Base-by-base conservation (phyloP, 2,888 invertebrate genomes). In the Apamea monoglypha region DNA sequence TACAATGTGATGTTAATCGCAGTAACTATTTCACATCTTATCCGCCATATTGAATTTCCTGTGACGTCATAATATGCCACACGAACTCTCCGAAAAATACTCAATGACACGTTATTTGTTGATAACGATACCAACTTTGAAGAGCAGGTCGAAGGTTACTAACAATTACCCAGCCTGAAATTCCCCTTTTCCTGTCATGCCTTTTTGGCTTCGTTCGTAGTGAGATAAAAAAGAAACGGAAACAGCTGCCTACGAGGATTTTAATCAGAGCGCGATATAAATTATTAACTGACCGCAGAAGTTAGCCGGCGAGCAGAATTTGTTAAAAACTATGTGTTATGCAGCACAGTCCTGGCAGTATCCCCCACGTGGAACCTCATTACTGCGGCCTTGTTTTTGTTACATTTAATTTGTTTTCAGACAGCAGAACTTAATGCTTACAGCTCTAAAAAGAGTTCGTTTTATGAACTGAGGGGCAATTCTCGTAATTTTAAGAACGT, bases 221-320 rank as follows among this genome's bases (percentile, higher is more conserved):
- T 47, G 4, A n/a, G 36, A n/a, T 71, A 56, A 68, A 83, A 78
- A 81, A 72, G 12, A 66, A 77, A 59, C 12, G 18, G 36, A n/a
- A 59, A 63, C 56, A 61, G n/a, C 40, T 80, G 59, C 61, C 74
- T 63, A 16, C 7, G 66, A 81, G 81, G 53, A 71, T 85, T 85
- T 83, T 83, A 85, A 83, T 74, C 71, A 36, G 80, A 69, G 76
- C 59, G 29, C 68, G 40, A 80, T 74, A 76, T 85, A 80, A 85
- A 83, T 80, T 75, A 86, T 80, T 80, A 86, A 86, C 84, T 70
- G 70, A 74, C 75, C 74, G 69, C 78, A 74, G 61, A 86, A 84
- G 67, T 83, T 77, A 32, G 44, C 80, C 25, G 53, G 44, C 50
- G 61, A 70, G 72, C 68, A 78, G 68, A 67, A 83, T 83, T 87